Base-by-base conservation (phyloP, 2,888 invertebrate species). In the Drosophila kokeensis region DNA sequence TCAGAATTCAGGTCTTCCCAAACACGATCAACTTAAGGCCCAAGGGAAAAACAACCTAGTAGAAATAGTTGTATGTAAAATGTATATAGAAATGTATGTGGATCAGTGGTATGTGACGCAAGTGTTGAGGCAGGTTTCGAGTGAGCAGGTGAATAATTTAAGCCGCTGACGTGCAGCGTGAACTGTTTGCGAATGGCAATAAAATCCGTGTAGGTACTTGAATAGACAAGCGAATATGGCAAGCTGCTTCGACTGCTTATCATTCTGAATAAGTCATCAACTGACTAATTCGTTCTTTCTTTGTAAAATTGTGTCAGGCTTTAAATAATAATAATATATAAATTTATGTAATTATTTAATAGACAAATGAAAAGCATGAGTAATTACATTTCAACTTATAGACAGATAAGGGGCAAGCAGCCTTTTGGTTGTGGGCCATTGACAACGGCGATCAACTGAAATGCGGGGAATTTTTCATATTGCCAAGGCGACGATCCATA, bases 91-190 rank as follows among this genome's bases (percentile, higher is more conserved):
- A 11, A 38, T 49, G 27, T 48, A 49, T 58, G 52, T 45, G 38
- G 59, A 69, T 67, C 36, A 34, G 32, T 45, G 34, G 66, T 6
- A 42, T 55, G 53, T 69, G 66, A 54, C 45, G 65, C 36, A 34
- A 49, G 52, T 29, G 67, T 81, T 87, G 84, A 68, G 84, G 73
- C 77, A 87, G 77, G 87, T 69, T 73, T 68, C n/a, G 36, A 52
- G 13, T 45, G 7, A 24, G 15, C 45, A 24, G 13, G 4, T 24
- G 45, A 24, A 45, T 45, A 45, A 24, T 8, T 45, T 45, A 24
- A 24, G 1, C 15, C 15, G 15, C 4, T 24, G 15, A 2, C 45
- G 29, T 45, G 64, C 65, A 64, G 53, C 5, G n/a, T 29, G 30
- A 15, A 34, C 67, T 42, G 8, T 3, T 40, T 40, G 18, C 13